Percentiles rank a stretch among this genome's conserved stretches.
phyloP scores from a whole-genome alignment of 2,888 invertebrate species.

The Aphodius granarius region DNA sequence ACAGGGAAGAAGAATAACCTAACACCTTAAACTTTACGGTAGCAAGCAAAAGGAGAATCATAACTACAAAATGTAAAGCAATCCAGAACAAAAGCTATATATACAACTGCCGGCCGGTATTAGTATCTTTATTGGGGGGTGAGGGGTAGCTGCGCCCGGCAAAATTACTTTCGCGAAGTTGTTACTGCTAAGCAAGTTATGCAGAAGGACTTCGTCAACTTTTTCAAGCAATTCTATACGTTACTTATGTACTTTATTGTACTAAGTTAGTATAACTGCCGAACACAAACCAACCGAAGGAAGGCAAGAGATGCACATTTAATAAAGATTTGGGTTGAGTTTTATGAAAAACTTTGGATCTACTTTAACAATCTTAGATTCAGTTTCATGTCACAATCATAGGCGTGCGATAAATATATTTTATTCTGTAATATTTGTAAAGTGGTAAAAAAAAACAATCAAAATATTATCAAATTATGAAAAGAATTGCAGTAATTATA shows the following conservation, averaged over 20 bases:
- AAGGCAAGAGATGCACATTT: neutral
- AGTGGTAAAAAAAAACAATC: no score
- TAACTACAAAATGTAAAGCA: neutral
- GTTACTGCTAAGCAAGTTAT: conserved; percentile 3
- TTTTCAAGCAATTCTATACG: neutral
- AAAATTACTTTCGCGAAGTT: conserved; percentile 22
- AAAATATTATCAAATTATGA: no score
- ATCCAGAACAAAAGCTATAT: neutral
- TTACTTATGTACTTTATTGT: neutral
- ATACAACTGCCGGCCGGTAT: neutral
- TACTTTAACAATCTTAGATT: no score
- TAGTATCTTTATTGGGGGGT: conserved; percentile 24
- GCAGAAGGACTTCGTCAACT: conserved; percentile 3
- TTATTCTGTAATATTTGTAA: no score
- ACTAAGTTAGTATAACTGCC: neutral
- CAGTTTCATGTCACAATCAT: no score
- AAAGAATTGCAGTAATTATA: no score
- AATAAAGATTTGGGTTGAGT: no score
- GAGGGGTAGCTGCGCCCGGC: conserved; percentile 11
- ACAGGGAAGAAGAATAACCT: neutral
- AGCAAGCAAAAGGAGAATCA: neutral
- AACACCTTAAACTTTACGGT: neutral
- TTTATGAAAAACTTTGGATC: no score
- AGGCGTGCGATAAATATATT: no score
- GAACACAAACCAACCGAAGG: no score